Evolutionary conservation across 2,888 invertebrate species (phyloP).

Genomic region (Drosophila flavopinicola): DNA sequence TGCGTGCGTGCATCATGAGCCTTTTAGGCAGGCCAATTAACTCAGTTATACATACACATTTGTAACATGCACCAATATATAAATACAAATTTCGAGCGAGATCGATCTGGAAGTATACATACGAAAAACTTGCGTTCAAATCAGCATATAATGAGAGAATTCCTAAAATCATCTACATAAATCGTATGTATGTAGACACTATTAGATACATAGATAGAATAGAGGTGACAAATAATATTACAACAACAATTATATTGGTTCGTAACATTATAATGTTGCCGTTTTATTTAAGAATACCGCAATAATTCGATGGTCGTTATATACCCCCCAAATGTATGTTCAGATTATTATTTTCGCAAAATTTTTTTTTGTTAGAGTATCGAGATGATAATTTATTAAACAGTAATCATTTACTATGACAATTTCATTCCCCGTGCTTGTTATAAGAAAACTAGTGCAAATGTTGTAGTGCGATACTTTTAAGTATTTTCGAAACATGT

Average conservation of each 20-base stretch:
- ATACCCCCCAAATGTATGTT: constrained; percentile 74
- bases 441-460: constrained; percentile 71
- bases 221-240: too few relatives aligned
- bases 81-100: constrained; percentile 23
- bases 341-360: constrained; percentile 61
- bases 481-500: constrained; percentile 42
- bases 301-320: constrained; percentile 53
- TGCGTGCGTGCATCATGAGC: constrained; percentile 1
- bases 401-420: constrained; percentile 47
- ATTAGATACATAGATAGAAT: constrained; percentile 45
- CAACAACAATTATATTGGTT: too few relatives aligned
- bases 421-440: constrained; percentile 74
- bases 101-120: constrained; percentile 28
- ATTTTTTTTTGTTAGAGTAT: constrained; percentile 65
- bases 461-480: constrained; percentile 73
- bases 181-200: constrained; percentile 32
- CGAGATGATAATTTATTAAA: constrained; percentile 69
- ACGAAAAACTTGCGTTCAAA: constrained; percentile 1
- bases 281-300: constrained; percentile 28
- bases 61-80: constrained; percentile 19
- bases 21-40: constrained; percentile 40
- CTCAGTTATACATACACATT: constrained; percentile 21
- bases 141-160: constrained; percentile 34
- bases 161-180: constrained; percentile 33
- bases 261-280: constrained; percentile 31